Evolutionary conservation across 1,140 invertebrate genomes (phyloP).

Genomic region (Cylas formicarius): DNA sequence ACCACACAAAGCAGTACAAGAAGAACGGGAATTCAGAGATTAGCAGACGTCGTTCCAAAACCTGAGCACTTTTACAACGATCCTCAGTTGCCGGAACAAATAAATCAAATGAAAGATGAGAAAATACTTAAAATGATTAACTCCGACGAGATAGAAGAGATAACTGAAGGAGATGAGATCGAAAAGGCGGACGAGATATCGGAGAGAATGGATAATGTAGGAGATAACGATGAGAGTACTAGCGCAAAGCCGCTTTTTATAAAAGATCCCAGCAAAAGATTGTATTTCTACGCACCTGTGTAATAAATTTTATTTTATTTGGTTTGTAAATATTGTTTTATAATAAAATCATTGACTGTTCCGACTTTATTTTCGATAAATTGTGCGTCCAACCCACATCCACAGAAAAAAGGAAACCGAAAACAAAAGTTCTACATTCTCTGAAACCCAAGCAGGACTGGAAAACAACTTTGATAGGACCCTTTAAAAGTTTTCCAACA

Average conservation of each 20-base stretch:
- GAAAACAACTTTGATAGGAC: not conserved
- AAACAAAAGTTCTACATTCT: too few relatives aligned
- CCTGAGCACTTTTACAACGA: constrained; percentile 28
- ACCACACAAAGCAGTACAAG: not conserved
- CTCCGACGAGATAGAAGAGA: constrained; percentile 17
- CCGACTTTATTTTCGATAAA: too few relatives aligned
- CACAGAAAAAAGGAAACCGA: too few relatives aligned
- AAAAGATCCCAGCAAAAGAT: constrained; percentile 37
- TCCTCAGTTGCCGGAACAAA: constrained; percentile 15
- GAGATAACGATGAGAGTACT: constrained; percentile 1
- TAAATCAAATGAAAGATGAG: constrained; percentile 14
- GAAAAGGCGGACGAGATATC: not conserved
- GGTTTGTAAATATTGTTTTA: constrained; percentile 22
- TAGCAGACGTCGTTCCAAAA: constrained; percentile 29
- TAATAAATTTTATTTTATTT: constrained; percentile 21
- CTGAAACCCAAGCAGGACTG: not conserved
- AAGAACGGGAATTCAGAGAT: constrained; percentile 8
- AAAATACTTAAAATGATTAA: not conserved
- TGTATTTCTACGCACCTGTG: constrained; percentile 36
- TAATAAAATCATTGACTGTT: constrained; percentile 6
- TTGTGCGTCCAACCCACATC: too few relatives aligned
- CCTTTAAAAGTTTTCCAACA: not conserved
- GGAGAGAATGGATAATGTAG: not conserved
- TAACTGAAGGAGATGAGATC: constrained; percentile 5
- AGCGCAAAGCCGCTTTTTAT: constrained; percentile 28